Evolutionary conservation across 2,888 invertebrate species (phyloP), one percentile per base, ranked within the genome.

Genomic region (Drosophila anomelani): DNA sequence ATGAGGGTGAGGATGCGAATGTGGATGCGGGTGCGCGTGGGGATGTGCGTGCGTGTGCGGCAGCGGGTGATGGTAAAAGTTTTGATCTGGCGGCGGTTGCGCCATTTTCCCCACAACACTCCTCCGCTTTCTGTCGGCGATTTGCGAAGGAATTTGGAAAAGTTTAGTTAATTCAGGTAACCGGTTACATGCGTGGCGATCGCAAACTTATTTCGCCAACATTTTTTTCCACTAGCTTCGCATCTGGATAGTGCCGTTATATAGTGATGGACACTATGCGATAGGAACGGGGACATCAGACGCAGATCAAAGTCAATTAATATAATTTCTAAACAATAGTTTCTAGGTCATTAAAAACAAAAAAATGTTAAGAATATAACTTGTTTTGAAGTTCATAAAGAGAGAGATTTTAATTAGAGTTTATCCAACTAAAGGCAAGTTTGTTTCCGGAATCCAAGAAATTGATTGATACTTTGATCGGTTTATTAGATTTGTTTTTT

Each of bases 51-150:
- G 83, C n/a, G 82, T 51, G 61, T 83, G 85, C n/a, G 85, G 75
- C 64, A 85, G 62, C 39, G 81, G 69, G 61, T 80, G 87, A 71
- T 84, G 86, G 54, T 86, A 89, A 77, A 79, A 86, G 53, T 90
- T 89, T 64, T 90, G 86, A 75, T 89, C 84, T 51, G 88, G 86
- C 76, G 89, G 86, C 86, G 78, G 83, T 76, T 87, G 90, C 86
- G 88, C 89, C 90, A 90, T 90, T 82, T 89, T 88, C 80, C 75
- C 63, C 67, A 73, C 68, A 69, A 55, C 57, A 59, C 51, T 53
- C 62, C 60, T 53, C 56, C 60, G 51, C 39, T 39, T 66, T 53
- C 66, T 67, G 57, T 66, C 49, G 57, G 74, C 56, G 51, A 56
- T 49, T 60, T 59, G 47, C 39, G 38, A 57, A 12, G 36, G 41